These are phyloP conservation scores for Hydractinia symbiolongicarpus DNA, from an alignment of 30 jellyfish, hydroid and myxozoan species.

Conservation along the genomic window DNA sequence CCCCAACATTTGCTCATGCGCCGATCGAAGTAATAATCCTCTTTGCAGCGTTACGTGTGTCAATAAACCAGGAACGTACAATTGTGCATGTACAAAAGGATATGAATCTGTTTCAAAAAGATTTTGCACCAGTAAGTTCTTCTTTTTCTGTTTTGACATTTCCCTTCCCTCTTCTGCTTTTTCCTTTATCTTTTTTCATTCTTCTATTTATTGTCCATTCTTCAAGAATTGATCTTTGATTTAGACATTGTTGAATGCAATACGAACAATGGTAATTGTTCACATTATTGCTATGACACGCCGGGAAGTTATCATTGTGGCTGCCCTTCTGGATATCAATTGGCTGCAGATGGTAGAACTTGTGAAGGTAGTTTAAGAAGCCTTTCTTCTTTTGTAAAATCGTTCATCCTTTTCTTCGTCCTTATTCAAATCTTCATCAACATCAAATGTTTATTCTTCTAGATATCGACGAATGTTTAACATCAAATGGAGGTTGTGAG, in stretches of 20 bases:
- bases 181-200: background rate
- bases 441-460: background rate
- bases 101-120: background rate
- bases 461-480: slow-evolving; percentile 6
- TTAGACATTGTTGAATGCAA: slow-evolving; percentile 3
- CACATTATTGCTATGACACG: background rate
- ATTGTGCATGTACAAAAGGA: slow-evolving; percentile 6
- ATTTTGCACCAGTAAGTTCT: background rate
- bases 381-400: background rate
- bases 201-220: background rate
- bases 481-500: slow-evolving; percentile 3
- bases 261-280: background rate
- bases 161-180: background rate
- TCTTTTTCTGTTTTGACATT: background rate
- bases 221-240: background rate
- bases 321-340: background rate
- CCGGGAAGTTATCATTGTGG: slow-evolving; percentile 5
- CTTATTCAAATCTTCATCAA: too few species aligned
- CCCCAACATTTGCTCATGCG: slow-evolving; percentile 39
- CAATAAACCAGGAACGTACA: background rate
- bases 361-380: background rate
- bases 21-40: slow-evolving; percentile 43
- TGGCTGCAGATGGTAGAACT: background rate
- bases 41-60: slow-evolving; percentile 39
- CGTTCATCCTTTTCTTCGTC: too few species aligned